Percentiles rank a stretch among this genome's conserved stretches.
phyloP scores from a whole-genome alignment of 2,113 vertebrate species.

The Spizaetus ornatus region DNA sequence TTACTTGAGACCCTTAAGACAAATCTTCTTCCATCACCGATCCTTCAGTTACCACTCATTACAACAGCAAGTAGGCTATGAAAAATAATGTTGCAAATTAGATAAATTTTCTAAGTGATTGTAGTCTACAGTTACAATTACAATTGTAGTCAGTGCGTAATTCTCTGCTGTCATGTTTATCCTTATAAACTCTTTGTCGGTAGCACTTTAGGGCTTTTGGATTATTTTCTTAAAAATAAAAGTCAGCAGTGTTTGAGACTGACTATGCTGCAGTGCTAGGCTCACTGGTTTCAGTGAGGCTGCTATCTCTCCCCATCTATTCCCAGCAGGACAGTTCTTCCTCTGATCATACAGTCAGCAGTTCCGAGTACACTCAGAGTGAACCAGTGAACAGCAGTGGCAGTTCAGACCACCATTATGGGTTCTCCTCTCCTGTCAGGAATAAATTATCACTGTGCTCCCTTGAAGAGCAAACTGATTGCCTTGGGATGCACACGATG shows the following conservation, averaged over 20 bases:
- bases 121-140: neutral
- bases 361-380: neutral
- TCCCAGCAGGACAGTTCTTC: neutral
- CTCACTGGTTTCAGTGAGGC: neutral
- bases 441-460: neutral
- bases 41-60: neutral
- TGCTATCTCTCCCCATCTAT: neutral
- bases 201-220: neutral
- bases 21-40: neutral
- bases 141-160: neutral
- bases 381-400: neutral
- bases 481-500: neutral
- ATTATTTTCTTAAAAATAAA: neutral
- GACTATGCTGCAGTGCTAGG: too few species aligned
- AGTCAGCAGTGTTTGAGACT: neutral
- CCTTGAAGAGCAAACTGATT: neutral
- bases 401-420: neutral
- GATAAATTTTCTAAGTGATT: neutral
- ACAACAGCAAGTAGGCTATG: neutral
- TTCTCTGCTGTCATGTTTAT: neutral
- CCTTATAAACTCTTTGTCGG: neutral
- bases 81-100: neutral
- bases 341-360: neutral
- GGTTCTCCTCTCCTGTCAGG: neutral
- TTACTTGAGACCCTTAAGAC: neutral